Evolutionary conservation across 1,140 invertebrate species (phyloP), one percentile per base, ranked within the genome.

Genomic region (Lepidurus apus): DNA sequence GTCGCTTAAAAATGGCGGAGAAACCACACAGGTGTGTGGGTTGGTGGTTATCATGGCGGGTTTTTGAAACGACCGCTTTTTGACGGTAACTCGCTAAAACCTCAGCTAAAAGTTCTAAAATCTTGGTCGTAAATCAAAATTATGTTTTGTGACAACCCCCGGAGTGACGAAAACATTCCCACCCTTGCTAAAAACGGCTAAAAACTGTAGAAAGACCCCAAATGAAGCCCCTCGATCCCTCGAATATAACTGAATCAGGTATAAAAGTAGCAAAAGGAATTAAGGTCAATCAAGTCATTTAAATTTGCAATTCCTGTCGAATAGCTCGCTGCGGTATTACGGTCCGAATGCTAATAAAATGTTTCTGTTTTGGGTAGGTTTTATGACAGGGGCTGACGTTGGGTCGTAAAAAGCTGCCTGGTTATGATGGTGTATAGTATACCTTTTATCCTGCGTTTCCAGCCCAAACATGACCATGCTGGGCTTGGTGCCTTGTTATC

Each of bases 81-180:
- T 65, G 53, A n/a, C 53, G 21, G 21, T 13, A 65, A 65, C 17
- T 65, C 21, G 53, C 53, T 65, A 65, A 65, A 65, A 65, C 53
- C 53, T 65, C 53, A 65, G 53, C 53, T 65, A 65, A 65, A 65
- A 65, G 53, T 65, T 21, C 53, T 65, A 65, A 65, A 65, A 65
- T n/a, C 21, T 4, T 4, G n/a, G 1, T 21, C 53, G 53, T 65
- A 65, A 65, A 65, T 65, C 53, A 65, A 65, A 9, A 65, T 21
- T 65, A 17, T 13, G 53, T 8, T 21, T 21, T 65, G 34, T 34
- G 34, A 34, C 34, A 34, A 34, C 34, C 34, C 34, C 34, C 34
- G 34, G 34, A 34, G 34, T 34, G 13, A 65, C 21, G 13, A 65
- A 13, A 13, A 65, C n/a, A n/a, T n/a, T n/a, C n/a, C n/a, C n/a